Evolutionary conservation across 2,113 vertebrate genomes (phyloP), one percentile per base, ranked within the genome.

Genomic region (Pogona vitticeps): DNA sequence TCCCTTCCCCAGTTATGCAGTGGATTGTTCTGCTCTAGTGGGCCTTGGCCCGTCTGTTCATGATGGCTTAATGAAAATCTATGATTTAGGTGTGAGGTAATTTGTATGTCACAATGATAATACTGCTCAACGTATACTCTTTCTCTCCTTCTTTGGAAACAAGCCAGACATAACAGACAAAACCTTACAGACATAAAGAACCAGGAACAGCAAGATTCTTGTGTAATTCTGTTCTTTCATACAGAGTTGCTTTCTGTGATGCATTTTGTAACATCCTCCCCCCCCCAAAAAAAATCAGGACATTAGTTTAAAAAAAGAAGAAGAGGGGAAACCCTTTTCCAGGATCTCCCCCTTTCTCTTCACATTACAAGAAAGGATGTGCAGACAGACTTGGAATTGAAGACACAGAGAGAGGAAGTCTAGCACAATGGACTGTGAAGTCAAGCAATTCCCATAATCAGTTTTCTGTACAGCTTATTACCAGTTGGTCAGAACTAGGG

Each of bases 381-480:
- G 92, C 90, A 91, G 88, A 91, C 86, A 88, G 84, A 89, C 91
- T 92, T 95, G 95, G 91, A 95, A 61, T 94, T 88, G 76, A 76
- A 52, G 46, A 52, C 46, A 52, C 46, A 52, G 63, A 83, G 88
- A 95, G 93, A 93, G 94, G 94, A 96, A 95, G 90, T 94, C 70
- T 63, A 92, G 58, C 84, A 95, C 91, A 95, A 94, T 95, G 92
- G 94, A 20, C 81, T 0, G 52, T 61, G 20, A 95, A 91, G 95
- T 89, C 88, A 93, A 95, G 92, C 94, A 95, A 95, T 95, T 96
- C 92, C 83, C 89, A 91, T 95, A 95, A 93, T 93, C 93, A 94
- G 90, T 95, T 96, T 96, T 96, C 94, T 95, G 88, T 95, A 94
- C 91, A 92, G 85, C 95, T 96, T 96, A 89, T 87, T 93, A 90